Evolutionary conservation across 2,888 invertebrate genomes (phyloP), one percentile per base, ranked within the genome.

Genomic region (Philopedon plagiatum): DNA sequence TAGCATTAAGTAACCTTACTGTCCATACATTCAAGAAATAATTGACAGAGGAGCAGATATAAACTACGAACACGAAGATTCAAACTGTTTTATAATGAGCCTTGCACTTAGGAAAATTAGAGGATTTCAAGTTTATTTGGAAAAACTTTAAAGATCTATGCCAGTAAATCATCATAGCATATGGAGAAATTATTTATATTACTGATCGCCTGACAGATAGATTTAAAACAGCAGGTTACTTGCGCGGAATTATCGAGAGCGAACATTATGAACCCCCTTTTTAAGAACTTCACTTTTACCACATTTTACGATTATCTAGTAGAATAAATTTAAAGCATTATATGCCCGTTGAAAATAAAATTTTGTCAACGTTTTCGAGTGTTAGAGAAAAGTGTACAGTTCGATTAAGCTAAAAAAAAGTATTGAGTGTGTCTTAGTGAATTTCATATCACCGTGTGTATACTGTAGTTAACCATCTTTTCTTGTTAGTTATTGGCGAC

Each of bases 21-120:
- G 71, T 70, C 77, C 75, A 5, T 76, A 76, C 63, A 76, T 77
- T 5, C 54, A 75, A 21, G 76, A 79, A 62, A 71, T 81, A 44
- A 76, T 81, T 15, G 60, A 77, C 8, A 75, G 75, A 71, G 79
- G 79, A 26, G 80, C 75, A n/a, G 73, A 77, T 62, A 76, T 80
- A 21, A 79, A 80, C 56, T 77, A 76, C 32, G 71, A 76, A n/a
- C 74, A 76, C 7, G 34, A 63, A 11, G 26, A 44, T 13, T 29
- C 39, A 9, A 76, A 78, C 58, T 67, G 71, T 13, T 76, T 73
- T 62, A 8, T 13, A n/a, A 62, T 71, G 39, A 78, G 76, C 51
- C 39, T n/a, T 76, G 18, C 46, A 54, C n/a, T 56, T 75, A n/a
- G 76, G 77, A 1, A 71, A 77, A 49, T 26, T 41, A 23, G 18